These are phyloP conservation scores for Papilio aristodemus DNA, from an alignment of 1,140 invertebrate species.

Conservation along the genomic window DNA sequence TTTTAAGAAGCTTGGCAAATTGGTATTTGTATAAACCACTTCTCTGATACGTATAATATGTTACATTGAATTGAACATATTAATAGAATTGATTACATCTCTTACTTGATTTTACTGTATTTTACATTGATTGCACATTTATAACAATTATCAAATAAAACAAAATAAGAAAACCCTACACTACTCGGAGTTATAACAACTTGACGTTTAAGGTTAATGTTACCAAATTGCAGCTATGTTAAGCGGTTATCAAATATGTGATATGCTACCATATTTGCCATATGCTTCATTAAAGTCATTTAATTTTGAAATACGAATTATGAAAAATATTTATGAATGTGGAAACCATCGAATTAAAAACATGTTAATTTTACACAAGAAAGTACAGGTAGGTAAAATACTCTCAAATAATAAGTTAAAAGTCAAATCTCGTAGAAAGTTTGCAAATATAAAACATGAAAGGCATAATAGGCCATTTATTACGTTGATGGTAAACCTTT, in stretches of 20 bases:
- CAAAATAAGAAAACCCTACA: slow-evolving; percentile 18
- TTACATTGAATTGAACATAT: background rate
- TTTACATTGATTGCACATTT: background rate
- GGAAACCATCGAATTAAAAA: no score
- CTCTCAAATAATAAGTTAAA: no score
- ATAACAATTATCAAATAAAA: slow-evolving; percentile 16
- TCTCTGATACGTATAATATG: background rate
- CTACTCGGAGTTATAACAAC: background rate
- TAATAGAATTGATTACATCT: slow-evolving; percentile 1
- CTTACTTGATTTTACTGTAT: slow-evolving; percentile 1
- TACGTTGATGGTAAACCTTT: no score
- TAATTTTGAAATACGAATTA: background rate
- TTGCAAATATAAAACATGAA: no score
- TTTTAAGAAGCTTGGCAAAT: slow-evolving; percentile 10
- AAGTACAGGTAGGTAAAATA: no score
- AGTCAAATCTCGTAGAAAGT: no score
- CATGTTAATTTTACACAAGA: no score
- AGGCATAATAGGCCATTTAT: no score
- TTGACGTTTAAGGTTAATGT: background rate
- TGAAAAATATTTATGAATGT: background rate
- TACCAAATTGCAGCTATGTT: background rate
- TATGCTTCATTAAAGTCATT: no score
- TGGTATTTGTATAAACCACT: slow-evolving; percentile 9
- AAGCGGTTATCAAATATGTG: background rate
- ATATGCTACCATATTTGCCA: background rate